Evolutionary conservation across 2,888 invertebrate species (phyloP), one percentile per base, ranked within the genome.

Genomic region (Pogonocherus hispidulus): DNA sequence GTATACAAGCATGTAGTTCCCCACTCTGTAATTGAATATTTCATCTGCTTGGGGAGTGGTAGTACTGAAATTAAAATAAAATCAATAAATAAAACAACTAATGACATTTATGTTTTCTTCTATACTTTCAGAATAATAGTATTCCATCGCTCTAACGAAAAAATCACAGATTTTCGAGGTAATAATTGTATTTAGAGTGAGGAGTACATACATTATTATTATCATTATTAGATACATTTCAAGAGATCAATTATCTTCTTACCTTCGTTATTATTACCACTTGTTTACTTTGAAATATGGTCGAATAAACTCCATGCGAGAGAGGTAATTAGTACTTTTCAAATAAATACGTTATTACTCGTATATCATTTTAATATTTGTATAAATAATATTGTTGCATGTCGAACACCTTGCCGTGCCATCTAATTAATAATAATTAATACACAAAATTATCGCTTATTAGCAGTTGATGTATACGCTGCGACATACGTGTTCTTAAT

Each of bases 401-500:
- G 59, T 59, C 47, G 47, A 47, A 59, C 59, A 59, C 59, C 59
- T 59, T 59, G 59, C 59, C 59, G 19, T 9, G 47, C 44, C 18
- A 59, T 59, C 47, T 59, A 59, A 59, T 59, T 59, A 59, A 47
- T 59, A 59, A 47, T 47, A 59, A 59, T 59, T 59, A 49, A 22
- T 19, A 47, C 59, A 47, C 35, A 32, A 59, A 59, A 59, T 47
- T 47, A 18, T 18, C 18, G 46, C 46, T 59, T 27, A 47, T 59
- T 22, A 44, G 22, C 11, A 11, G 19, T 9, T 8, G 37, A 3
- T n/a, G 55, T 37, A 2, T 56, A n/a, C n/a, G 55, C 37, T 20
- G 14, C 14, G n/a, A 20, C 55, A 14, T 37, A 3, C 20, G 37
- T n/a, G 55, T 27, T 32, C 32, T 2, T 32, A 32, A 32, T 32